phyloP scores from a whole-genome alignment of 2,113 vertebrate species.

The Erythrocercus mccallii region DNA sequence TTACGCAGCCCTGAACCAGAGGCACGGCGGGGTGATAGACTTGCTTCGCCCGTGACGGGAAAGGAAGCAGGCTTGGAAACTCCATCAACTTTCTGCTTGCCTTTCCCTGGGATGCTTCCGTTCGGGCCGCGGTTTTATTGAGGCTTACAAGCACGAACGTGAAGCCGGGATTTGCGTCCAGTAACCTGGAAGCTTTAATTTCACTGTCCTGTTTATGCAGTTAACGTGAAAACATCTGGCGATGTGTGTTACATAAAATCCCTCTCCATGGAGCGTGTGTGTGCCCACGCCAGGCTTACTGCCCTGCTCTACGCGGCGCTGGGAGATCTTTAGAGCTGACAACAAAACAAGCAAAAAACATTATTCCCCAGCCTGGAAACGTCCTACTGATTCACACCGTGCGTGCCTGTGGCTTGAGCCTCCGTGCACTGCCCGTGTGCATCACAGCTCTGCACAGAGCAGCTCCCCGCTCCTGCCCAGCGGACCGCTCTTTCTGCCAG shows the following conservation, averaged over 20 bases:
- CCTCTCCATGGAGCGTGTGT: not conserved
- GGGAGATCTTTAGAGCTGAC: not conserved
- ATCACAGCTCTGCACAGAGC: not conserved
- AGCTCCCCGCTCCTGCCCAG: not conserved
- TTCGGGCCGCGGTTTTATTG: not conserved
- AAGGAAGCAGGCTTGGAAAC: not conserved
- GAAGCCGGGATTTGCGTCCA: not conserved
- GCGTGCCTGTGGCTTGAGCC: not conserved
- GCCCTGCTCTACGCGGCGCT: not conserved
- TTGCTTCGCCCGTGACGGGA: not conserved
- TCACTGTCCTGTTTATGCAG: slow-evolving; percentile 12
- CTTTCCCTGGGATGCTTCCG: not conserved
- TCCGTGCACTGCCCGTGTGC: not conserved
- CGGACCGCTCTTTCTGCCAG: not conserved
- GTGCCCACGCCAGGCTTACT: not conserved
- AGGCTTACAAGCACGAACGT: not conserved
- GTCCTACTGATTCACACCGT: slow-evolving; percentile 11
- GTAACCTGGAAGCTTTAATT: slow-evolving; percentile 42
- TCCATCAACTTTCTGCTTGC: not conserved
- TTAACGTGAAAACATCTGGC: slow-evolving; percentile 61
- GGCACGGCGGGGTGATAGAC: not conserved
- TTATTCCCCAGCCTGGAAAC: not conserved
- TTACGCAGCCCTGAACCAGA: not conserved
- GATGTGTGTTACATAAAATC: slow-evolving; percentile 17
- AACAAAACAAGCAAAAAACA: not conserved